Percentiles rank a stretch among this genome's conserved stretches.
These are phyloP conservation scores for Rhyacophila brunnea DNA, from an alignment of 1,140 invertebrate genomes.

Conservation along the genomic window DNA sequence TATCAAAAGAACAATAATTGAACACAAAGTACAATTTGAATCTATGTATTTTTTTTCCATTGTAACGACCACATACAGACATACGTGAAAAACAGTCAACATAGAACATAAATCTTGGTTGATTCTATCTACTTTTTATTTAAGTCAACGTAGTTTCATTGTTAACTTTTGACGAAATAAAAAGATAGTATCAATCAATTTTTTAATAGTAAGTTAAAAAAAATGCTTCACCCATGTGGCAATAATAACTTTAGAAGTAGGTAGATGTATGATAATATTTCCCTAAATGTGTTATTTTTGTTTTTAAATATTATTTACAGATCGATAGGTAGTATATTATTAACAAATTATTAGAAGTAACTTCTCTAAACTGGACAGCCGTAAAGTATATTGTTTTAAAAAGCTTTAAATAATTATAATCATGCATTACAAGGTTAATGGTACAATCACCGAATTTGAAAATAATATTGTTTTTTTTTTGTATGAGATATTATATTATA, in stretches of 20 bases:
- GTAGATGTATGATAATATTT: neutral
- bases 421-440: slow-evolving; percentile 16
- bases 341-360: no score
- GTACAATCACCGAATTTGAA: slow-evolving; percentile 18
- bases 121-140: neutral
- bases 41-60: slow-evolving; percentile 36
- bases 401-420: neutral
- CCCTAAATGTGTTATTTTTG: neutral
- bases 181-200: neutral
- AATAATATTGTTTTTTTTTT: slow-evolving; percentile 3
- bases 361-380: no score
- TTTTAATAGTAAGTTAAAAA: neutral
- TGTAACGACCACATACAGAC: slow-evolving; percentile 43
- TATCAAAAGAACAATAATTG: slow-evolving; percentile 50
- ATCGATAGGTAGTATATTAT: no score
- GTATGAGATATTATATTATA: neutral
- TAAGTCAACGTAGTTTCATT: no score
- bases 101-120: slow-evolving; percentile 39
- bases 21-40: slow-evolving; percentile 47
- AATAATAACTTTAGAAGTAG: neutral
- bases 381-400: neutral
- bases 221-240: slow-evolving; percentile 20
- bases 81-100: slow-evolving; percentile 36
- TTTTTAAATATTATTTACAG: neutral
- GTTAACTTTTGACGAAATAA: neutral